Evolutionary conservation across 2,888 invertebrate species (phyloP), one percentile per base, ranked within the genome.

Genomic region (Andrena dorsata): DNA sequence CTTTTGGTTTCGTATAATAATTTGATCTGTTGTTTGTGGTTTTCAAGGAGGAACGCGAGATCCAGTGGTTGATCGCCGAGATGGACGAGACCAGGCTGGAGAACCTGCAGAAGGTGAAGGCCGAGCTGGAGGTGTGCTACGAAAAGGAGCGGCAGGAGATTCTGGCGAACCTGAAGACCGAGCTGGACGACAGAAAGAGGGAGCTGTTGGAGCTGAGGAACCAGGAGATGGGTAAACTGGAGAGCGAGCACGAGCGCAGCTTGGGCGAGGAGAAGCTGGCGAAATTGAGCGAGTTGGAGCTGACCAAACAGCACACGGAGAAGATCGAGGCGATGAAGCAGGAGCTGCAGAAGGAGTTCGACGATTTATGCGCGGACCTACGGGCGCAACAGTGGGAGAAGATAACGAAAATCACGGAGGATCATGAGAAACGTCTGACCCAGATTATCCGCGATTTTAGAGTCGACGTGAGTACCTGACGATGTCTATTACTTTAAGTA

Each of bases 321-420:
- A 95, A 95, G 79, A 94, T 96, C 20, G 95, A 96, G 3, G 95
- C 95, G 26, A 89, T 97, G 76, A 95, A 96, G 82, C 95, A 95
- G 23, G 92, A 93, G 68, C 82, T 94, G 61, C 94, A 94, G 1
- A 92, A 92, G 75, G 94, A 93, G 61, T 92, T 92, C 47, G 92
- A 93, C 3, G 91, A 92, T n/a, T n/a, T 92, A 16, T 89, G 90
- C 2, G 89, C 87, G 16, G 92, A 93, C 20, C 56, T 94, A 10
- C 88, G 91, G 28, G 32, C 80, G 1, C 89, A 93, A 64, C 94
- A 94, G 66, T 88, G 92, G 32, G 92, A 92, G 61, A 93, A 92
- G 69, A 88, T 94, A 5, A 86, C 90, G 0, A 93, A 94, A 81
- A 92, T 93, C n/a, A 94, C 92, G 0, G 93, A 94, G n/a, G 93